These are phyloP conservation scores for Anolis carolinensis DNA, from an alignment of 2,113 vertebrate species.

Conservation along the genomic window DNA sequence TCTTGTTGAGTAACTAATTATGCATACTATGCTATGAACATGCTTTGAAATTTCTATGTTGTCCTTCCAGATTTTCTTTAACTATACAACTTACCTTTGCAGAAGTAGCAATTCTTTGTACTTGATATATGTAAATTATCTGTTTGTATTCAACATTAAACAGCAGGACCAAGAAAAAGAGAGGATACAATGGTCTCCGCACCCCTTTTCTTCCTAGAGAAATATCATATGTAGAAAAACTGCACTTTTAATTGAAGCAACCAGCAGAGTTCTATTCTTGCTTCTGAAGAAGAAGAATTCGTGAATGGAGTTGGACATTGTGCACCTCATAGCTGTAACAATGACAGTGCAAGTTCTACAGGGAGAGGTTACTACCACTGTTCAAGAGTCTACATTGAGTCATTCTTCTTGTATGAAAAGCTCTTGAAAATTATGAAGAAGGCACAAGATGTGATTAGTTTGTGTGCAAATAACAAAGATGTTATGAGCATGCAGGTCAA, in stretches of 20 bases:
- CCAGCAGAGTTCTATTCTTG: slow-evolving; percentile 36
- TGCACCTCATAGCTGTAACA: slow-evolving; percentile 7
- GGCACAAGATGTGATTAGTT: slow-evolving; percentile 11
- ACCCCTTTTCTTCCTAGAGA: background rate
- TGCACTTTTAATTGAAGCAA: background rate
- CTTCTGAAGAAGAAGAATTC: slow-evolving; percentile 27
- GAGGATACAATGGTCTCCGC: slow-evolving; percentile 25
- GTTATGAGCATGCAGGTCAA: slow-evolving; percentile 8
- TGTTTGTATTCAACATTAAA: slow-evolving; percentile 38
- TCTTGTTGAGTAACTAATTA: background rate
- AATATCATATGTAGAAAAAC: slow-evolving; percentile 31
- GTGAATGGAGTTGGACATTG: slow-evolving; percentile 13
- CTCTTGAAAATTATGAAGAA: background rate
- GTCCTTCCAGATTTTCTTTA: slow-evolving; percentile 27
- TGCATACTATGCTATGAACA: slow-evolving; percentile 37
- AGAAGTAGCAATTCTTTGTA: slow-evolving; percentile 40
- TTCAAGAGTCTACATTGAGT: background rate
- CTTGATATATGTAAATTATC: slow-evolving; percentile 32
- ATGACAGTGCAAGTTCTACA: background rate
- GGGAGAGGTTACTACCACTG: slow-evolving; percentile 17
- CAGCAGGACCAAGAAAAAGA: background rate
- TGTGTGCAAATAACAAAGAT: background rate
- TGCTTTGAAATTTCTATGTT: slow-evolving; percentile 27
- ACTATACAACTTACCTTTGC: slow-evolving; percentile 6
- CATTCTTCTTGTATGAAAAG: background rate